Conservation (phyloP, 2,797 vertebrate species). For the Taeniopygia guttata region DNA sequence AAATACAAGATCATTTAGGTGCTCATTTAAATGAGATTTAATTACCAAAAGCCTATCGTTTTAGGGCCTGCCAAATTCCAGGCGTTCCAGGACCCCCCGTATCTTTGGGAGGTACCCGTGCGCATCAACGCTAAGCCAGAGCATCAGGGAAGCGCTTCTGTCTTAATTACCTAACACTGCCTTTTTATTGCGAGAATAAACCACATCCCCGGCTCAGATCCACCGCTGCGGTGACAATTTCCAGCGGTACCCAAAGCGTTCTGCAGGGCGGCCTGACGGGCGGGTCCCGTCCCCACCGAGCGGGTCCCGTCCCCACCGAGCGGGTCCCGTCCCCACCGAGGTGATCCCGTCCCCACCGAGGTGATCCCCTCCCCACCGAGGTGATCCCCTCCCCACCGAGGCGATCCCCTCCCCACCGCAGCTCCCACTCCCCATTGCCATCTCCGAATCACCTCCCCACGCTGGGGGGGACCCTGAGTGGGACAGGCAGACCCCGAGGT, state of each 20-base stretch:
- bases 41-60: conserved; percentile 5
- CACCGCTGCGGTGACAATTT: neutral
- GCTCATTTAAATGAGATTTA: conserved; percentile 20
- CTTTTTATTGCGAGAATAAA: neutral
- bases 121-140: neutral
- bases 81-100: neutral
- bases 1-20: neutral
- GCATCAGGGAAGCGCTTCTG: neutral
- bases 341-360: accelerated
- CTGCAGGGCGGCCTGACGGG: neutral
- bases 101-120: neutral
- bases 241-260: neutral
- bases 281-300: no score
- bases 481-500: neutral
- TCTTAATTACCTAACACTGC: neutral
- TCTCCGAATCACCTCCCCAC: no score
- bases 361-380: no score
- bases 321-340: neutral
- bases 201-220: neutral
- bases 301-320: no score
- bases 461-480: no score
- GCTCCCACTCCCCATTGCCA: neutral
- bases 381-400: no score
- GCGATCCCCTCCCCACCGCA: neutral
- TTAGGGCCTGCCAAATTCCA: neutral